A percentile compares a stretch with the other conserved stretches of the same genome.
phyloP scores from a whole-genome alignment of 2,888 invertebrate species.

The Gymnocheta viridis region DNA sequence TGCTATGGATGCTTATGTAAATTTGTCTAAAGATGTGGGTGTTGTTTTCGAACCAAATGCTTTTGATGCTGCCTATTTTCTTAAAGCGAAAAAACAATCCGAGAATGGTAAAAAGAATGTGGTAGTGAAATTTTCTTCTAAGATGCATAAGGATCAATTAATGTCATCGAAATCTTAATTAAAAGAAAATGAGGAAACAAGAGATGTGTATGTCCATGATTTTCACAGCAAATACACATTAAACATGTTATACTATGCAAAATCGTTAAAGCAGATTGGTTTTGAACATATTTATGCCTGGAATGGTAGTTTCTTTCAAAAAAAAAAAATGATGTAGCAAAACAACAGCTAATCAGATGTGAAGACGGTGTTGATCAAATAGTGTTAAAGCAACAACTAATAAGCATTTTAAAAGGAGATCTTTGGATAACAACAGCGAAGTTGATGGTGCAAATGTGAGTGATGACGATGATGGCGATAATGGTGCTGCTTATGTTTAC shows the following conservation, averaged over 20 bases:
- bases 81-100: not conserved
- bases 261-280: not conserved
- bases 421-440: not conserved
- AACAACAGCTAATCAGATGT: conserved; percentile 1
- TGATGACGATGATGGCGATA: not conserved
- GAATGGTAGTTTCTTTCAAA: not conserved
- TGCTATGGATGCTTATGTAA: not conserved
- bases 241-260: not conserved
- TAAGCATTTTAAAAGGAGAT: not conserved
- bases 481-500: conserved; percentile 2
- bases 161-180: not conserved
- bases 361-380: not conserved
- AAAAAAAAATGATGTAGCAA: too few species aligned
- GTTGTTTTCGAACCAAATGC: conserved; percentile 7
- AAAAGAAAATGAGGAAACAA: not conserved
- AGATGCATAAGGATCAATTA: not conserved
- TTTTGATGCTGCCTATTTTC: conserved; percentile 2
- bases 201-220: not conserved
- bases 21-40: conserved; percentile 19
- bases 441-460: not conserved
- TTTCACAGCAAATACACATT: not conserved
- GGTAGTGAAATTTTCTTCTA: not conserved
- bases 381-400: not conserved
- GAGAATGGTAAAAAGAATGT: not conserved
- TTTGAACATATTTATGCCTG: not conserved